Evolutionary conservation across 2,113 vertebrate species (phyloP).

Genomic region (Crypturellus undulatus): DNA sequence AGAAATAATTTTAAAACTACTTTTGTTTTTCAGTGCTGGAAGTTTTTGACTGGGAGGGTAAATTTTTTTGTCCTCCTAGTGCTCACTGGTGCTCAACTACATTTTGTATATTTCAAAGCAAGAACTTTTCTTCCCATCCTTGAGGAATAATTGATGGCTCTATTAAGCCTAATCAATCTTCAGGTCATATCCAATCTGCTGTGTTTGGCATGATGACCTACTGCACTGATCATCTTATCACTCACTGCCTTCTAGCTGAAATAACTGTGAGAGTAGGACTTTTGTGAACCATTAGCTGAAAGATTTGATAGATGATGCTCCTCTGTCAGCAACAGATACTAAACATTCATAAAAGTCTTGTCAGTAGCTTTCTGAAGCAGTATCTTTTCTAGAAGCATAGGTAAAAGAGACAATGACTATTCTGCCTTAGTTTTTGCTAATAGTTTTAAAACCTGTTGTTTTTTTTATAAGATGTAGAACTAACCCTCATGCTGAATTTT

Average conservation of each 20-base stretch:
- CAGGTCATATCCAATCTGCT: slow-evolving; percentile 66
- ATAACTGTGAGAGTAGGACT: not conserved
- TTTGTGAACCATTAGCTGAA: not conserved
- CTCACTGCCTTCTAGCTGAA: slow-evolving; percentile 21
- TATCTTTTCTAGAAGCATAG: not conserved
- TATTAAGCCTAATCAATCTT: slow-evolving; percentile 64
- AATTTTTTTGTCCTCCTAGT: not conserved
- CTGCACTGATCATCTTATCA: slow-evolving; percentile 53
- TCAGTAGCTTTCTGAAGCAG: not conserved
- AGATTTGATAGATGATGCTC: not conserved
- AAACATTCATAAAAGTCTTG: not conserved
- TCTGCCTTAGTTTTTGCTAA: not conserved
- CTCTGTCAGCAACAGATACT: not conserved
- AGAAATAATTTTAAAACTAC: not conserved
- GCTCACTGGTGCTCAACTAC: not conserved
- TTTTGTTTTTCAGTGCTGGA: not conserved
- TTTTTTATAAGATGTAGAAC: not conserved
- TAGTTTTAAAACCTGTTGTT: not conserved
- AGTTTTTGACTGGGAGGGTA: not conserved
- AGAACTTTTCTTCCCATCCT: not conserved
- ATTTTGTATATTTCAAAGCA: not conserved
- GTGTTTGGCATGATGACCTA: slow-evolving; percentile 35
- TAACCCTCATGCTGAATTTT: not conserved
- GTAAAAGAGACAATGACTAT: not conserved
- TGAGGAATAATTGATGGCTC: slow-evolving; percentile 65